A percentile compares a stretch with the other conserved stretches of the same genome.
Conservation (phyloP, 2,888 invertebrate species). For the Acrobeloides nanus region DNA sequence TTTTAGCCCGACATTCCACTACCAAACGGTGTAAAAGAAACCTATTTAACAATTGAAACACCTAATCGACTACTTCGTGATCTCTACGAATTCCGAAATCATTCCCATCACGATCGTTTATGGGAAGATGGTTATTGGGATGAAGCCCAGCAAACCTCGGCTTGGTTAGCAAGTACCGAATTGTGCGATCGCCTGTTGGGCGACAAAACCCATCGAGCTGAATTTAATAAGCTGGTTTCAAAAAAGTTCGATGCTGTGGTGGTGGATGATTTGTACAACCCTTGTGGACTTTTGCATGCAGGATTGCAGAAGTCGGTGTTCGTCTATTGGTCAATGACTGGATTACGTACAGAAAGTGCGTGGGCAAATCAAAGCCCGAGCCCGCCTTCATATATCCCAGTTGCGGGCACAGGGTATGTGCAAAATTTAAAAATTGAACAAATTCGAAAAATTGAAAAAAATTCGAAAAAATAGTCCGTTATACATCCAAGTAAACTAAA, state of each 20-base stretch:
- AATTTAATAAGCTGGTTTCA: slow-evolving; percentile 42
- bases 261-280: slow-evolving; percentile 53
- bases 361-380: slow-evolving; percentile 51
- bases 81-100: slow-evolving; percentile 28
- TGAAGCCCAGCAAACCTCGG: slow-evolving; percentile 24
- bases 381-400: slow-evolving; percentile 52
- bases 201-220: slow-evolving; percentile 19
- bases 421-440: no score
- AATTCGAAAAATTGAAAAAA: no score
- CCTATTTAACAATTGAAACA: slow-evolving; percentile 24
- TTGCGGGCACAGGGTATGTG: slow-evolving; percentile 45
- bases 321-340: slow-evolving; percentile 51
- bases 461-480: no score
- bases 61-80: slow-evolving; percentile 19
- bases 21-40: slow-evolving; percentile 26
- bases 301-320: slow-evolving; percentile 35
- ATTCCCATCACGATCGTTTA: slow-evolving; percentile 20
- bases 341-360: slow-evolving; percentile 51
- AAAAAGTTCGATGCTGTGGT: slow-evolving; percentile 47
- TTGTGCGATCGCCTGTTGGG: slow-evolving; percentile 44
- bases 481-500: no score
- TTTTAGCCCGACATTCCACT: slow-evolving; percentile 23
- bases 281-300: slow-evolving; percentile 49
- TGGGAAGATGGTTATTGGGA: slow-evolving; percentile 29
- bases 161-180: slow-evolving; percentile 44